A percentile compares a stretch with the other conserved stretches of the same genome.
Evolutionary conservation across 1,140 invertebrate species (phyloP).

Genomic region (Lethrus apterus): DNA sequence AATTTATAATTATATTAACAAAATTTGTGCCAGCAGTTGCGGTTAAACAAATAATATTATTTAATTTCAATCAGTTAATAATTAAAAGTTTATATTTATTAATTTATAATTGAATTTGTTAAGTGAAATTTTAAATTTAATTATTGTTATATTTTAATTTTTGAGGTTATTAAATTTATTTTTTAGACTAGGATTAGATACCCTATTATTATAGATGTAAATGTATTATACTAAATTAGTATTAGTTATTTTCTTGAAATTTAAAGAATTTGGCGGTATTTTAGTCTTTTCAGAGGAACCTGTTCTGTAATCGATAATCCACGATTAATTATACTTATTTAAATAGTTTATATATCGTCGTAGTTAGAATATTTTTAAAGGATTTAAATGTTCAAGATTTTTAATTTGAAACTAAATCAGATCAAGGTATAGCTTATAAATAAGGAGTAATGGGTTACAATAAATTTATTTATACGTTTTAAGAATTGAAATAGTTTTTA

Average conservation of each 20-base stretch:
- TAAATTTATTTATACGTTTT: conserved; percentile 39
- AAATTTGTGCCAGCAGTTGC: conserved; percentile 52
- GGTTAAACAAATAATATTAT: conserved; percentile 44
- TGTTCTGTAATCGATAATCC: conserved; percentile 52
- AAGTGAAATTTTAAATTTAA: conserved; percentile 34
- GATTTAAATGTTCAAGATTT: conserved; percentile 45
- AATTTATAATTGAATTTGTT: conserved; percentile 24
- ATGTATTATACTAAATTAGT: conserved; percentile 41
- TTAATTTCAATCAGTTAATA: conserved; percentile 28
- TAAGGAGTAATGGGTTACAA: conserved; percentile 48
- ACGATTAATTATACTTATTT: conserved; percentile 47
- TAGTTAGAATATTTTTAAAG: conserved; percentile 47
- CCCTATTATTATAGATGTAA: conserved; percentile 50
- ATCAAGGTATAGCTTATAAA: conserved; percentile 52
- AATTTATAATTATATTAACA: conserved; percentile 37
- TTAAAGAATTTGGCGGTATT: conserved; percentile 52
- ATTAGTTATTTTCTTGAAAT: conserved; percentile 47
- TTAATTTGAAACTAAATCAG: conserved; percentile 44
- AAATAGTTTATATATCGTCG: conserved; percentile 49
- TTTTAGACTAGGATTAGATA: conserved; percentile 58
- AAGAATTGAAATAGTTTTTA: conserved; percentile 35
- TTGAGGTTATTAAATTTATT: conserved; percentile 36
- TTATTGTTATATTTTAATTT: conserved; percentile 19
- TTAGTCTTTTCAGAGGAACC: conserved; percentile 51
- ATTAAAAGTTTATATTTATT: conserved; percentile 20